A percentile compares a stretch with the other conserved stretches of the same genome.
phyloP scores from a whole-genome alignment of 2,113 vertebrate species.

The Anhinga anhinga region DNA sequence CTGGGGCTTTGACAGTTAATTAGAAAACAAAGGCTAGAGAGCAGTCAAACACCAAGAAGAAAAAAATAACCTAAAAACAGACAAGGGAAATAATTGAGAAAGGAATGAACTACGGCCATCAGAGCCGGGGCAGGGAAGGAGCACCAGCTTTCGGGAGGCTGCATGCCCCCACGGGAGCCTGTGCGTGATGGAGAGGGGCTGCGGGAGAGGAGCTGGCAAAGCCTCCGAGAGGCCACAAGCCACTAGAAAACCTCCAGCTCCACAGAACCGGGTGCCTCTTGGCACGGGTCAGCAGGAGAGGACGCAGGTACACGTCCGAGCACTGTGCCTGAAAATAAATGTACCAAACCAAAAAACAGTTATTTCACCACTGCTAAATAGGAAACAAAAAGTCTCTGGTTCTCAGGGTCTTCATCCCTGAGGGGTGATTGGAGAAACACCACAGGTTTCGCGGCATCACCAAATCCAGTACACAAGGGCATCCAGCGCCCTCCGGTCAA shows the following conservation, averaged over 20 bases:
- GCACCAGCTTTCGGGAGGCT: neutral
- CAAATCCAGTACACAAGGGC: neutral
- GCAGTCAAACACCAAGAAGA: neutral
- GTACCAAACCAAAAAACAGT: neutral
- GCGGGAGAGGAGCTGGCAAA: neutral
- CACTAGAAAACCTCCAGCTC: neutral
- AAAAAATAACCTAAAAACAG: neutral
- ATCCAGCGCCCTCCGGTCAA: neutral
- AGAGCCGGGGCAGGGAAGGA: neutral
- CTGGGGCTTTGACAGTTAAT: accelerated
- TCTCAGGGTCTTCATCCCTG: neutral
- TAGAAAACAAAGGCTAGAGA: neutral
- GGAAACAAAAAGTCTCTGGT: neutral
- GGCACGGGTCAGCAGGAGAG: neutral
- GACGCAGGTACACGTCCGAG: neutral
- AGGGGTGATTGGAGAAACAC: neutral
- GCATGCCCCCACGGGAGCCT: accelerated
- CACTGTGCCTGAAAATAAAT: neutral
- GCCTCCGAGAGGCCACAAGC: neutral
- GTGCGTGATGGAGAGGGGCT: neutral
- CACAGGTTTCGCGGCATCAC: neutral
- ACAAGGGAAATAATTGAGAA: neutral
- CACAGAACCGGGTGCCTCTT: neutral
- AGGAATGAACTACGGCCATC: accelerated
- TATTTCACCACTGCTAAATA: neutral